Evolutionary conservation across 30 jellyfish, hydroid and myxozoan species (phyloP).

Genomic region (Aurelia aurita complex sp. Pacific): DNA sequence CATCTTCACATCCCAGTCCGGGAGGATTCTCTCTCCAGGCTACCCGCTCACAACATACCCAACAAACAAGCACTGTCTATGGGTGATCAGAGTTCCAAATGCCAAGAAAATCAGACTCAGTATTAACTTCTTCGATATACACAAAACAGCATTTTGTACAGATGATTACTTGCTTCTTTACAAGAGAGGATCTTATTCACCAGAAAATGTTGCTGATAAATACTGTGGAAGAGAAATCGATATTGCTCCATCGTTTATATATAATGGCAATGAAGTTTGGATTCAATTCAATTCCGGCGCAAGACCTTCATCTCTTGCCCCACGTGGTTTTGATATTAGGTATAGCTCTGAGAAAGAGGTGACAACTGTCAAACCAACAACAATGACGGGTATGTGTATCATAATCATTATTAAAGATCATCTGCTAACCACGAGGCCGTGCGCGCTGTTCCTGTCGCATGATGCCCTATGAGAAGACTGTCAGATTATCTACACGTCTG

Average conservation of each 20-base stretch:
- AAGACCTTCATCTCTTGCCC: neutral
- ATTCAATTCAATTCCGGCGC: slow-evolving; percentile 29
- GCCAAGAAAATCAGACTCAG: slow-evolving; percentile 38
- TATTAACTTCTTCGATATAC: slow-evolving; percentile 65
- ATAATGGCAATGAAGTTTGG: slow-evolving; percentile 53
- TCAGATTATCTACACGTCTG: too few species aligned
- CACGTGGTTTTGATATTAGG: slow-evolving; percentile 41
- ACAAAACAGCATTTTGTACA: slow-evolving; percentile 40
- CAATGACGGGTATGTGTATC: neutral
- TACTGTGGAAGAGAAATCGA: slow-evolving; percentile 49
- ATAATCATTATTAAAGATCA: too few species aligned
- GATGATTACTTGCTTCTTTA: slow-evolving; percentile 65
- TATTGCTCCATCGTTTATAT: neutral
- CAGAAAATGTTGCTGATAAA: slow-evolving; percentile 36
- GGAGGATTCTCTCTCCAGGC: slow-evolving; percentile 70
- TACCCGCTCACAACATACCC: slow-evolving; percentile 58
- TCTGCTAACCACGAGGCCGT: too few species aligned
- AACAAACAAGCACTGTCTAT: slow-evolving; percentile 66
- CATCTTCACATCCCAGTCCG: slow-evolving; percentile 44
- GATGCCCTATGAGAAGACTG: too few species aligned
- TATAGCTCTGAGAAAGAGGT: slow-evolving; percentile 13
- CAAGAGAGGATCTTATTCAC: slow-evolving; percentile 66
- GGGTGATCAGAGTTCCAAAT: slow-evolving; percentile 65
- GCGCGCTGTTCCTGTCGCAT: too few species aligned
- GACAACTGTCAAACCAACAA: slow-evolving; percentile 11